Conservation (phyloP, 2,113 vertebrate genomes). For the Pterocles gutturalis region DNA sequence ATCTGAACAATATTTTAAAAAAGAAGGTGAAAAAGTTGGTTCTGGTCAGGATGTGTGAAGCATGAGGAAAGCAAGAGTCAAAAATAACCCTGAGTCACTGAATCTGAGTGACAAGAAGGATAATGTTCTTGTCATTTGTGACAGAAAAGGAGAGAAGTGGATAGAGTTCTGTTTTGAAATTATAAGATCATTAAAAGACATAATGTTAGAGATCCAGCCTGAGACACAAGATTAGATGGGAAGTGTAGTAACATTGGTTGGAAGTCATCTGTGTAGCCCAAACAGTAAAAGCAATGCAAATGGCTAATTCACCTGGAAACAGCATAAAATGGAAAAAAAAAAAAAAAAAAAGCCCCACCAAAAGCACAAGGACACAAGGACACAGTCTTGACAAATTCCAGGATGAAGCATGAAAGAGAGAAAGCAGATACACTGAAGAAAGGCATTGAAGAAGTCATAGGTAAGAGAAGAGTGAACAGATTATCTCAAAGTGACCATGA, state of each 20-base stretch:
- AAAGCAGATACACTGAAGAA: background rate
- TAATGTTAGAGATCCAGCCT: background rate
- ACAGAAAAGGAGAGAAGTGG: background rate
- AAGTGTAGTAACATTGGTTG: background rate
- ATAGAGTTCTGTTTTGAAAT: background rate
- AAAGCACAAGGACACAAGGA: background rate
- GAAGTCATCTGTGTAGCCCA: background rate
- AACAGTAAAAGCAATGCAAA: background rate
- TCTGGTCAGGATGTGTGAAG: background rate
- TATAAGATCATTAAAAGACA: background rate
- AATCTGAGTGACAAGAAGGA: slow-evolving; percentile 16
- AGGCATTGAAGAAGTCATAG: background rate
- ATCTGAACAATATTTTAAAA: background rate
- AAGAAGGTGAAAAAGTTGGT: background rate
- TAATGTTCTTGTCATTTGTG: slow-evolving; percentile 28
- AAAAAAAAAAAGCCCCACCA: too few relatives aligned
- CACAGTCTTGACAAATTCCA: background rate
- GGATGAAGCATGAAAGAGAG: background rate
- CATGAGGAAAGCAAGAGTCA: background rate
- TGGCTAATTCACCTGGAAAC: background rate
- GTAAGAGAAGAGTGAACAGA: background rate
- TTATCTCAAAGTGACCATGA: background rate
- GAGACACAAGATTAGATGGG: background rate
- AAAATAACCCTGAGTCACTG: slow-evolving; percentile 30
- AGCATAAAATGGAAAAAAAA: background rate